Evolutionary conservation across 2,797 vertebrate species (phyloP), one percentile per base, ranked within the genome.

Genomic region (Lithobates pipiens): DNA sequence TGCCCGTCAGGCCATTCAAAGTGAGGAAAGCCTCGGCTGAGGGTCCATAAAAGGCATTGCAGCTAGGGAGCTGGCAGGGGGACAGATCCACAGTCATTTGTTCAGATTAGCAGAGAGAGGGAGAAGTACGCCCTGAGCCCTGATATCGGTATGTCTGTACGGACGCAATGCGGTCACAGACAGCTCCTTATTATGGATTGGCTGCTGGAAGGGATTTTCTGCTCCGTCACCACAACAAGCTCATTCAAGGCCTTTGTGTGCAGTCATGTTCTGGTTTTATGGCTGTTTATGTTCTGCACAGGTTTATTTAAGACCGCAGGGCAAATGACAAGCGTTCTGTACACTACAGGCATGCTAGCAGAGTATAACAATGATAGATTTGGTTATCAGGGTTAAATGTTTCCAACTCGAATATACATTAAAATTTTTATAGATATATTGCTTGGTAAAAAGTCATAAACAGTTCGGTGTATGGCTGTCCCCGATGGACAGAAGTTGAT

Each of bases 21-120:
- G 46, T 10, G 50, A 32, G 50, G 27, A 72, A 23, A 46, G 16
- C 74, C 57, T 34, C 0, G 0, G 0, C 0, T 25, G 73, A 34
- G 1, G 0, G 76, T 39, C 84, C 80, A 57, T 70, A 63, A 39
- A 46, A 86, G 84, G 87, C 65, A 77, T 29, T 3, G 1, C 71
- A 76, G 83, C 29, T 3, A 11, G 44, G 46, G 54, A 61, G 23
- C 81, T 21, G 67, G 85, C 69, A 61, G 44, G 0, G 27, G 69
- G 25, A 32, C 3, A 79, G 77, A 0, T 32, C 29, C 25, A 10
- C 10, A 0, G n/a, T 54, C 78, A 34, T 4, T 44, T 2, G 61
- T 32, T 32, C 36, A 67, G 80, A 34, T 13, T 21, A 80, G 32
- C 15, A 36, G 76, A 50, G 76, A 50, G n/a, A 75, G 63, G 77